Conservation (phyloP, 2,797 vertebrate genomes). For the Karalla daura region DNA sequence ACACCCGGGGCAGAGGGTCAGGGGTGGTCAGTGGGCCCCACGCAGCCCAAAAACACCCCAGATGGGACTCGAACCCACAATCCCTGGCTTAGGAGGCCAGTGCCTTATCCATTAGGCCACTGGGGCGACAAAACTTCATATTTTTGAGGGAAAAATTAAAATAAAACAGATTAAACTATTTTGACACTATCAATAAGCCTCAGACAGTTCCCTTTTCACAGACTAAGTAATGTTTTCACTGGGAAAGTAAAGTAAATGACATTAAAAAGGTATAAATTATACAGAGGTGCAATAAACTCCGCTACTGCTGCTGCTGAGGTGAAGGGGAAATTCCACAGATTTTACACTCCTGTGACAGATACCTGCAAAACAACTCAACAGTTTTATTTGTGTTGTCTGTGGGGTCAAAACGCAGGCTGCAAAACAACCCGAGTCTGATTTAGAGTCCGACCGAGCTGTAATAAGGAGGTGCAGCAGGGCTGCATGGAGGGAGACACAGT, state of each 20-base stretch:
- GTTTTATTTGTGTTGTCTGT: not conserved
- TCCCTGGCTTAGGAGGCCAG: constrained; percentile 79
- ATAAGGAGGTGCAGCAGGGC: too few relatives aligned
- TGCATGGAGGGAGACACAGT: constrained; percentile 31
- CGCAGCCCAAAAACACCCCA: constrained; percentile 53
- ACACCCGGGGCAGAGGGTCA: not conserved
- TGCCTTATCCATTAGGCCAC: constrained; percentile 82
- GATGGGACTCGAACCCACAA: constrained; percentile 75
- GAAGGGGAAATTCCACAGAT: constrained; percentile 10
- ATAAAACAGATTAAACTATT: too few relatives aligned
- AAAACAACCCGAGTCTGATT: not conserved
- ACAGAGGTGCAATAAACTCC: not conserved
- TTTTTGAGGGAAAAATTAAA: too few relatives aligned
- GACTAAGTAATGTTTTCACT: not conserved
- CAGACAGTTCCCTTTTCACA: not conserved
- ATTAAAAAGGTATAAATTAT: constrained; percentile 8
- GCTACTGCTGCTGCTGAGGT: too few relatives aligned
- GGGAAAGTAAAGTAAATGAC: not conserved
- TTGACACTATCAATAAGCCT: too few relatives aligned
- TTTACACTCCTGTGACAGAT: not conserved
- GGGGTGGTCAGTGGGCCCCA: too few relatives aligned
- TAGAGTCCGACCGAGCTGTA: too few relatives aligned
- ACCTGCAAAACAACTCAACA: not conserved
- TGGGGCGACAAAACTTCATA: too few relatives aligned
- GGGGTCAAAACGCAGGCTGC: not conserved